Base-by-base conservation (phyloP, 2,113 vertebrate genomes). In the Caretta caretta region DNA sequence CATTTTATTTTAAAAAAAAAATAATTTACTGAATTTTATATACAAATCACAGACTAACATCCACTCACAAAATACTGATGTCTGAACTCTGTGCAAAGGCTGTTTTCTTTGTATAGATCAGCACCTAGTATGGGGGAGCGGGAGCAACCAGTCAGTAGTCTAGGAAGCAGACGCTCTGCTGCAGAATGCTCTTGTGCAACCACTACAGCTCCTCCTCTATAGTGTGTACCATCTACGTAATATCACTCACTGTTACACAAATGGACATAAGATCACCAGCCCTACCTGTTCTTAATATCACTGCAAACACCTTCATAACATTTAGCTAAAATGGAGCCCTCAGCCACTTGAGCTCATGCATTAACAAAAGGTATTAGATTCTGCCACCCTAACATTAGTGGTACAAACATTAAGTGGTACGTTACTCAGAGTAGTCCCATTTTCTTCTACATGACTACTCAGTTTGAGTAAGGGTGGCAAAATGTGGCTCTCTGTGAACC, bases 1-100 rank as follows among this genome's bases (percentile, higher is more conserved):
- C 2, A 1, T 92, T 98, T 98, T 98, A 98, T 98, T 62, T 98
- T 98, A 59, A 97, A 98, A 98, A 98, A 98, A 92, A 35, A 97
- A 98, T 98, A 98, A 98, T 87, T 98, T 98, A 98, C 76, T 92
- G 93, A 57, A 79, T 88, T 95, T 96, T 97, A 84, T 97, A n/a
- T 94, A 98, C 98, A 97, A 94, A 97, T 88, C 2, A 8, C 83
- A 83, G 76, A 51, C 0, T 2, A 89, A 86, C 0, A 10, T 46
- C 57, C 72, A 1, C 56, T 90, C 81, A 82, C 1, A 86, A 97
- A 98, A 96, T 75, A 96, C 93, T 95, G 94, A 93, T 78, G 35
- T 49, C 83, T 13, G 31, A n/a, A 48, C 25, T 49, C 8, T 22
- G 50, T 3, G 49, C 75, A 62, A 94, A 38, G 78, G 90, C 2